phyloP scores from a whole-genome alignment of 2,797 vertebrate species.

The Limnodromus scolopaceus region DNA sequence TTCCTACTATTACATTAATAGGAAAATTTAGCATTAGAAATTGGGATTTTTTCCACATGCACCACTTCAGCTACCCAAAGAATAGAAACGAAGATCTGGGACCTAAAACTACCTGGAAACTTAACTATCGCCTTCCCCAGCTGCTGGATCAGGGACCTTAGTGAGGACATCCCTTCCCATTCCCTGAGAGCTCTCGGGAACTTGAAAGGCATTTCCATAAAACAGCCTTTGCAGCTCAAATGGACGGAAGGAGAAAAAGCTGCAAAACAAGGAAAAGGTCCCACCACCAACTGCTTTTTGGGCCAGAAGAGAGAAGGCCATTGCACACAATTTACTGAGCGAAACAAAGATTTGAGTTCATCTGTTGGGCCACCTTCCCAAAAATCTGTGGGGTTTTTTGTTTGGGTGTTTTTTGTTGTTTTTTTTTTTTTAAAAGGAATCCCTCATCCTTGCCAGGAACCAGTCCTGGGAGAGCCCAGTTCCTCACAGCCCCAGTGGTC shows the following conservation, averaged over 20 bases:
- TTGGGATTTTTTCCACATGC: neutral
- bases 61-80: neutral
- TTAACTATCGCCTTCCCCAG: neutral
- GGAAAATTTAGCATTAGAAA: slow-evolving; percentile 10
- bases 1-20: slow-evolving; percentile 50
- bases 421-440: neutral
- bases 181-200: neutral
- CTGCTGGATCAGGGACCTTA: neutral
- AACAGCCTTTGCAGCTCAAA: neutral
- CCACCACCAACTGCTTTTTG: neutral
- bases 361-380: neutral
- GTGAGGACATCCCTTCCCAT: neutral
- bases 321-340: neutral
- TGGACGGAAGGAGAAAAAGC: neutral
- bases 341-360: neutral
- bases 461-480: neutral
- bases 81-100: neutral
- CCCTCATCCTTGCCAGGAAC: neutral
- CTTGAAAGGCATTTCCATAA: neutral
- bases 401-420: neutral
- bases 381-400: neutral
- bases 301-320: neutral
- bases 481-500: neutral
- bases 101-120: neutral
- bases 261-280: neutral